phyloP scores from a whole-genome alignment of 2,113 vertebrate genomes.

The Petrocephalus zakoni region DNA sequence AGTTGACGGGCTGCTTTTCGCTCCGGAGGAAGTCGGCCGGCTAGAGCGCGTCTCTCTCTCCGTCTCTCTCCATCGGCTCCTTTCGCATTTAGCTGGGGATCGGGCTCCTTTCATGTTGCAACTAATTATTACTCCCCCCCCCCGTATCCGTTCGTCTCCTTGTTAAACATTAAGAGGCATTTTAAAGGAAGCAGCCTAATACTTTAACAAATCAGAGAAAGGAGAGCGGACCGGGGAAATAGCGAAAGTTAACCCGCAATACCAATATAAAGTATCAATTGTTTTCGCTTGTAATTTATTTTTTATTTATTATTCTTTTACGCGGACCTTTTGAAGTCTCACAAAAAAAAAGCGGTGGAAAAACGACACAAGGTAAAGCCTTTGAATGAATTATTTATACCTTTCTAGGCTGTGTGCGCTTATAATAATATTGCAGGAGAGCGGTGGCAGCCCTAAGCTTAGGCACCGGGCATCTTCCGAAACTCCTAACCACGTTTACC shows the following conservation, averaged over 20 bases:
- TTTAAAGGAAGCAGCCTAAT: conserved; percentile 18
- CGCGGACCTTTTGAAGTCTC: conserved; percentile 39
- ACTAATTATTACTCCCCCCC: conserved; percentile 41
- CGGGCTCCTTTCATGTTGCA: conserved; percentile 52
- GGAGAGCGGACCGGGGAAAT: not conserved
- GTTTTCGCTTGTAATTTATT: conserved; percentile 14
- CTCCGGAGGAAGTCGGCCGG: conserved; percentile 54
- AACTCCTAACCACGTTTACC: not conserved
- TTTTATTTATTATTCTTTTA: conserved; percentile 37
- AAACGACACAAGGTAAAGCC: conserved; percentile 51
- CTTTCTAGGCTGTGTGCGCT: not conserved
- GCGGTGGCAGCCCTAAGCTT: not conserved
- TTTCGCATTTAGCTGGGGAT: conserved; percentile 58
- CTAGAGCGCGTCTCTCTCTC: conserved; percentile 29
- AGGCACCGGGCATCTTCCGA: not conserved
- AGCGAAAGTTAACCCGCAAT: not conserved
- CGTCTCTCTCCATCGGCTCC: conserved; percentile 36
- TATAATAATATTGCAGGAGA: not conserved
- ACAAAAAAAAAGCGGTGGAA: conserved; percentile 31
- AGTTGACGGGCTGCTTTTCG: conserved; percentile 60
- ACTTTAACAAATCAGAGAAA: not conserved
- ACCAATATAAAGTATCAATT: conserved; percentile 1
- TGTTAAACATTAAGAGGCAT: not conserved
- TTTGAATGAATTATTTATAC: conserved; percentile 15
- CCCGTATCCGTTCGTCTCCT: not conserved